Evolutionary conservation across 2,888 invertebrate genomes (phyloP).

Genomic region (Candidula unifasciata): DNA sequence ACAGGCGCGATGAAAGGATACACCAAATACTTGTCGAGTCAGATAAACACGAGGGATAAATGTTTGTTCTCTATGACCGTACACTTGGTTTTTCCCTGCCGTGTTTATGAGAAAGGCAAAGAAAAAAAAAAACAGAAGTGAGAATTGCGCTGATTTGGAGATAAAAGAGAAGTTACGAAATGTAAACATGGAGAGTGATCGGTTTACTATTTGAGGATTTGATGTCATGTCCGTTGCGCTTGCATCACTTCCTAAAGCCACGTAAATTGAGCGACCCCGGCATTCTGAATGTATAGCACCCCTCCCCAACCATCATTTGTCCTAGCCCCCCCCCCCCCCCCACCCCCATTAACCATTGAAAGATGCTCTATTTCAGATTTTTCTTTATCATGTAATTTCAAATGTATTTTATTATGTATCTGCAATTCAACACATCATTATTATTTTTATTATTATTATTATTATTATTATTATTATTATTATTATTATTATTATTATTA

Average conservation of each 20-base stretch:
- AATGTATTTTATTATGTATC: no score
- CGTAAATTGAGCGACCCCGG: neutral
- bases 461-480: no score
- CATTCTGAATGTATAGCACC: no score
- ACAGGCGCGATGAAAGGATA: constrained; percentile 24
- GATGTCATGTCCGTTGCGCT: neutral
- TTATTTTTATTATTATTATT: no score
- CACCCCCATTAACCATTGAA: no score
- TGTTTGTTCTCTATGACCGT: constrained; percentile 18
- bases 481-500: no score
- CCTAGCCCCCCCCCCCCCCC: no score
- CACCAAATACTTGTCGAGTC: constrained; percentile 18
- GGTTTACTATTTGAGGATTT: neutral
- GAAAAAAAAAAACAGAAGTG: neutral
- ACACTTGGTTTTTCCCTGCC: constrained; percentile 17
- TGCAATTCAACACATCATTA: no score
- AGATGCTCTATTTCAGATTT: no score
- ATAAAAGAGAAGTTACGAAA: constrained; percentile 21
- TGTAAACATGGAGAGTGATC: constrained; percentile 13
- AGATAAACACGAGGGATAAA: constrained; percentile 40
- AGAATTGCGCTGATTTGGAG: constrained; percentile 21
- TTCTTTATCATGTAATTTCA: no score
- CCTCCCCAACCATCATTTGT: no score
- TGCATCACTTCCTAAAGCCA: neutral
- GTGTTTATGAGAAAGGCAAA: constrained; percentile 20